Evolutionary conservation across 2,888 invertebrate genomes (phyloP), one percentile per base, ranked within the genome.

Genomic region (Adela reaumurella): DNA sequence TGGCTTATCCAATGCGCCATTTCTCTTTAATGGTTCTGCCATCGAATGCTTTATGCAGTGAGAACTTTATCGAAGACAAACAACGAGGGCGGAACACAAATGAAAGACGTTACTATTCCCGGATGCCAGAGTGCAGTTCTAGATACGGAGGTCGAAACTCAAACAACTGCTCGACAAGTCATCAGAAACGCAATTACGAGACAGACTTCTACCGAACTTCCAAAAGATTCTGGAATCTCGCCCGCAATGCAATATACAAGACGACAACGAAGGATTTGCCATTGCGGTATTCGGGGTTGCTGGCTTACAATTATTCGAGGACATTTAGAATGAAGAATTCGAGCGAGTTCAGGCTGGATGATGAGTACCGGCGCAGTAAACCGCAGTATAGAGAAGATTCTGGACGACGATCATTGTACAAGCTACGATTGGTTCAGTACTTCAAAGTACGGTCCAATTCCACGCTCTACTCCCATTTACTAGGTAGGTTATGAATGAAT

Each of bases 361-460:
- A 14, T 3, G 4, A 3, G 11, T 24, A 4, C 5, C 24, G 24
- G 24, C 24, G 24, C 8, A n/a, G n/a, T n/a, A n/a, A n/a, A n/a
- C 24, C 24, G 24, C 24, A 24, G 24, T 24, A 24, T 8, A 8
- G 35, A 3, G 35, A 8, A 3, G 35, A 14, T 3, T 8, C 11
- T 14, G 35, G 35, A 14, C 35, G 35, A 3, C 4, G 8, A 3
- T 8, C 6, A 3, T 14, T 14, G 6, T 35, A 3, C 35, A 14
- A 8, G 8, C 56, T 70, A n/a, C 60, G 67, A 52, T 42, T 74
- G 1, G 53, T 74, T 20, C 77, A 78, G 52, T 74, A 74, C 55
- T 73, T 76, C 48, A 78, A 77, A 67, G 70, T 72, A 1, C 63
- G 73, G 5, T 55, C 57, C 1, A 77, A 77, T 58, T 71, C 76